These are phyloP conservation scores for Gouania willdenowi DNA, from an alignment of 2,797 vertebrate genomes.

Conservation along the genomic window DNA sequence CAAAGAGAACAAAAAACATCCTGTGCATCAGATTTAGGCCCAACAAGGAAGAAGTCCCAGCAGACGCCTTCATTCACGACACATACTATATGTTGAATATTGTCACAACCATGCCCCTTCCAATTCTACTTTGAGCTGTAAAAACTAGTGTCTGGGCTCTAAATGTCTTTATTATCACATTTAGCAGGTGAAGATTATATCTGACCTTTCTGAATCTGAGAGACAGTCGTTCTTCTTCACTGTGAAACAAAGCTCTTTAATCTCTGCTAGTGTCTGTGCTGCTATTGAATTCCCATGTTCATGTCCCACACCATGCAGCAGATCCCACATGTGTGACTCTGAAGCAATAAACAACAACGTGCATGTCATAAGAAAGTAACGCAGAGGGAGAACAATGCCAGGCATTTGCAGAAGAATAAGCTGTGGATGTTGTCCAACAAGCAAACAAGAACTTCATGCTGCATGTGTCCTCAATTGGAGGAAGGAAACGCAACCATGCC, in stretches of 20 bases:
- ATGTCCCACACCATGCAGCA: neutral
- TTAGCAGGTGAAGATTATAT: too few relatives aligned
- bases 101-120: too few relatives aligned
- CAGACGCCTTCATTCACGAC: too few relatives aligned
- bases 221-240: too few relatives aligned
- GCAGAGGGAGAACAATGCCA: slow-evolving; percentile 50
- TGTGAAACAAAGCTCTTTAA: neutral
- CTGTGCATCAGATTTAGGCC: too few relatives aligned
- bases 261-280: neutral
- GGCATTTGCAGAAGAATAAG: slow-evolving; percentile 55
- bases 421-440: slow-evolving; percentile 49
- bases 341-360: slow-evolving; percentile 11
- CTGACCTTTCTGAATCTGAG: too few relatives aligned
- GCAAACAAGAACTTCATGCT: slow-evolving; percentile 71
- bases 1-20: too few relatives aligned
- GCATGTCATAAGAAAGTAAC: slow-evolving; percentile 42
- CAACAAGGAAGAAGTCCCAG: too few relatives aligned
- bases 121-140: too few relatives aligned
- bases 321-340: slow-evolving; percentile 1
- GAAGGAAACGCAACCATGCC: slow-evolving; percentile 49
- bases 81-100: too few relatives aligned
- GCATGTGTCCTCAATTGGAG: slow-evolving; percentile 53
- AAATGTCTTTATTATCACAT: too few relatives aligned
- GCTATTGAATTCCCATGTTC: slow-evolving; percentile 4
- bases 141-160: too few relatives aligned